Percentiles rank a stretch among this genome's conserved stretches.
Conservation (phyloP, 1,140 invertebrate genomes). For the Pachyrhynchus sulphureomaculatus region DNA sequence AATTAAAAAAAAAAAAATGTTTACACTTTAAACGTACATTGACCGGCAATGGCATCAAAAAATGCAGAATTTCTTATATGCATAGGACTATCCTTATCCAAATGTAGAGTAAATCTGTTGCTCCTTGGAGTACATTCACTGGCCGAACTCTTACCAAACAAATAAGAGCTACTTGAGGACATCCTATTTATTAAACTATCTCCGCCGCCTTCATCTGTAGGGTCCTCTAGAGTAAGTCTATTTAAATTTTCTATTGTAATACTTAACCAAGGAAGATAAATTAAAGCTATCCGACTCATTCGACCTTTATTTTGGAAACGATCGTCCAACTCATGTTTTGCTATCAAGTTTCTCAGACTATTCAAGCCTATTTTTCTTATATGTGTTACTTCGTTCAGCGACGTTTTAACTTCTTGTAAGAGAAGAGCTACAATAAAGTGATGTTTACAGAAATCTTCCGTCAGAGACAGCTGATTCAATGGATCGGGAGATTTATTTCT, state of each 20-base stretch:
- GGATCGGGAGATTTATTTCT: slow-evolving; percentile 57
- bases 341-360: slow-evolving; percentile 81
- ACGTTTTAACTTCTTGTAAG: slow-evolving; percentile 71
- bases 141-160: slow-evolving; percentile 45
- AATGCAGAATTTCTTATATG: slow-evolving; percentile 72
- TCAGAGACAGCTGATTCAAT: slow-evolving; percentile 59
- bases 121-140: slow-evolving; percentile 43
- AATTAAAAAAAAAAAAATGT: no score
- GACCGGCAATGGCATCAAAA: slow-evolving; percentile 76
- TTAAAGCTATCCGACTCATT: slow-evolving; percentile 80
- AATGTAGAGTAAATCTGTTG: slow-evolving; percentile 56
- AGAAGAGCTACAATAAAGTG: slow-evolving; percentile 85
- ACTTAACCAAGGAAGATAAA: slow-evolving; percentile 88
- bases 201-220: slow-evolving; percentile 44
- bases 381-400: slow-evolving; percentile 79
- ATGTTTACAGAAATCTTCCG: slow-evolving; percentile 82
- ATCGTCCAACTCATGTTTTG: slow-evolving; percentile 93
- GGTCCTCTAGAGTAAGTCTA: slow-evolving; percentile 56
- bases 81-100: slow-evolving; percentile 60
- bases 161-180: slow-evolving; percentile 50
- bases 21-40: slow-evolving; percentile 60
- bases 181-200: slow-evolving; percentile 55
- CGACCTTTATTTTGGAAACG: slow-evolving; percentile 79
- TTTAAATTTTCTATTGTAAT: slow-evolving; percentile 82
- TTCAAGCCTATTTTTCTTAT: slow-evolving; percentile 77